Base-by-base conservation (phyloP, 2,797 vertebrate species). In the Ptychadena robeensis region DNA sequence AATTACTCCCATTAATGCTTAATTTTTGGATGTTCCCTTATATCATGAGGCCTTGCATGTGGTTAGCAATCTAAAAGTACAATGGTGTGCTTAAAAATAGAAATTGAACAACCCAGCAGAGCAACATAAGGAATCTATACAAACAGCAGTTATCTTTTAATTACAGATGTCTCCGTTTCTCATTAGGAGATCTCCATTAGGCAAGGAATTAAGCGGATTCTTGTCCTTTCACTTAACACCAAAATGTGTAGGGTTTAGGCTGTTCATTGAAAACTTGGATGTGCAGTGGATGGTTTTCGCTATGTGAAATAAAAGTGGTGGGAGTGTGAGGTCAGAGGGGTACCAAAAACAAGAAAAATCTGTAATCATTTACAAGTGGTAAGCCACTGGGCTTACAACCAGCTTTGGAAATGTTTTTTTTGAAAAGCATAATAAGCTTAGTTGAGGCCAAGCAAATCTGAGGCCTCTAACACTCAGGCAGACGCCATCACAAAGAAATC, bases 401-500 rank as follows among this genome's bases (percentile, higher is more conserved):
- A 80, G 77, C 77, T 76, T 84, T 31, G 31, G 28, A 35, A 11
- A 14, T 66, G 15, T 82, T 81, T 73, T 53, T 73, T 40, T 80
- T 68, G 10, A 67, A 75, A 85, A 64, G 72, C 78, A 85, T 85
- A 85, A 85, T 85, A 85, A 80, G 83, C 83, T 85, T 70, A 85
- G 76, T 64, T 31, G 71, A 69, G 78, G 78, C 65, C 78, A 85
- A 85, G 78, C 48, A 80, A 85, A 80, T 78, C 83, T 38, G 28
- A 81, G 71, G 78, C 65, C 64, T 76, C 66, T 63, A 85, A 81
- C 78, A 80, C 64, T 73, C 31, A 75, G 71, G 68, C 66, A 84
- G 63, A 80, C 15, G 25, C 72, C 53, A 80, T 80, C 15, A 85
- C 83, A 85, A 80, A 80, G 71, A 84, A 84, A 80, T 80, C 82